These are phyloP conservation scores for Plagiodera versicolora DNA, from an alignment of 2,888 invertebrate genomes.

Conservation along the genomic window DNA sequence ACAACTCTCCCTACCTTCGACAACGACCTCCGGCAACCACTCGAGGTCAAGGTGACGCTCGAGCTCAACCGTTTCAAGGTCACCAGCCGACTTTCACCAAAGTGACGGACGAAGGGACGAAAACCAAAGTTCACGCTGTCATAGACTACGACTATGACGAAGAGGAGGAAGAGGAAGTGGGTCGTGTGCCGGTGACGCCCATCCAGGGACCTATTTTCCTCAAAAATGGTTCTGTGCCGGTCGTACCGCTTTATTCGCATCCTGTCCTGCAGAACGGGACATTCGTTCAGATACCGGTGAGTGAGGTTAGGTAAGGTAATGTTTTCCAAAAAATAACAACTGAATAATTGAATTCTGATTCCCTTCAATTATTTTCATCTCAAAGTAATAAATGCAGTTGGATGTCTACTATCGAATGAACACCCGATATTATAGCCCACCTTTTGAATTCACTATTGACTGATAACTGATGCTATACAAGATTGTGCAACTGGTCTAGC, in stretches of 20 bases:
- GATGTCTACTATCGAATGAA: neutral
- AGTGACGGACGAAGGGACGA: slow-evolving; percentile 62
- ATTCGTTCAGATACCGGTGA: slow-evolving; percentile 88
- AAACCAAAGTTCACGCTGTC: slow-evolving; percentile 68
- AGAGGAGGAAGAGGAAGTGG: slow-evolving; percentile 53
- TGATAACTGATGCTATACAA: neutral
- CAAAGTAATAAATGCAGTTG: too few relatives aligned
- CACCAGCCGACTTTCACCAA: slow-evolving; percentile 63
- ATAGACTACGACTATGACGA: slow-evolving; percentile 74
- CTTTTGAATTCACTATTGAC: neutral
- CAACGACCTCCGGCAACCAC: too few relatives aligned
- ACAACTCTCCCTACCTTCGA: slow-evolving; percentile 42
- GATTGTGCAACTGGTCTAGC: neutral
- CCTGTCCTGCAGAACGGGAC: slow-evolving; percentile 83
- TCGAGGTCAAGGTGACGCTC: slow-evolving; percentile 6
- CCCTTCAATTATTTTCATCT: too few relatives aligned
- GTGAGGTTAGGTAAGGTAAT: too few relatives aligned
- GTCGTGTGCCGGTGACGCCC: slow-evolving; percentile 71
- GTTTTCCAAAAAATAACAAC: too few relatives aligned
- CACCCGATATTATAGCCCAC: neutral
- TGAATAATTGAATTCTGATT: too few relatives aligned
- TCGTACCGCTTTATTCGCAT: slow-evolving; percentile 84
- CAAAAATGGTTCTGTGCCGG: slow-evolving; percentile 83
- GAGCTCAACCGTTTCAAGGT: slow-evolving; percentile 14
- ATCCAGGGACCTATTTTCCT: slow-evolving; percentile 86